Evolutionary conservation across 2,113 vertebrate genomes (phyloP), one percentile per base, ranked within the genome.

Genomic region (Burhinus oedicnemus): DNA sequence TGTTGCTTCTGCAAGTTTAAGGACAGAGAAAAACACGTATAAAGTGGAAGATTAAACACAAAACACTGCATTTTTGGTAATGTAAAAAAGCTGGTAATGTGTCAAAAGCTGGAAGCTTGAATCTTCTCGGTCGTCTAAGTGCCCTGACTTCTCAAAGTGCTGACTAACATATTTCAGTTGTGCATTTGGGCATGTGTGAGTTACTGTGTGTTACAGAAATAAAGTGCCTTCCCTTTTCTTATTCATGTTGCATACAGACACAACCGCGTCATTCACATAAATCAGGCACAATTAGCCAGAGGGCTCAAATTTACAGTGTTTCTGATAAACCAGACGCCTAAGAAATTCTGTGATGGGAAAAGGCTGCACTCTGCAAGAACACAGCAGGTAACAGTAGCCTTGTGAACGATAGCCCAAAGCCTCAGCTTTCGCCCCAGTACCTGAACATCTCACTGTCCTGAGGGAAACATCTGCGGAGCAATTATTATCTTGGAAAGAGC

Each of bases 401-500:
- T 95, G 93, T 94, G 95, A 97, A 87, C 0, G 45, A 97, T 95
- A 96, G 81, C 94, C 89, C 89, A 97, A 93, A 97, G 93, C 94
- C 87, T 97, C 91, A 95, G 89, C 91, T 95, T 94, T 97, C 29
- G 42, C 96, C 89, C 27, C 1, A 3, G 87, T 96, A 96, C 95
- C 96, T 96, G 94, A 93, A 93, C 94, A 96, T 88, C 91, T 93
- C 93, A 90, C 91, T 95, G 91, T 97, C 95, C 97, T 86, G 95
- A 96, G 94, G 97, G 97, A 96, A 97, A 97, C 96, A 97, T 97
- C 97, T 97, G 96, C 10, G 4, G 84, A 96, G 91, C 96, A 97
- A 97, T 96, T 96, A 97, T 96, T 96, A 93, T 96, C 97, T 97
- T 97, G 97, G 97, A 97, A 97, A 96, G 94, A 97, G 90, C 89